These are phyloP conservation scores for Malthinus seriepunctatus DNA, from an alignment of 2,888 invertebrate species.

Conservation along the genomic window DNA sequence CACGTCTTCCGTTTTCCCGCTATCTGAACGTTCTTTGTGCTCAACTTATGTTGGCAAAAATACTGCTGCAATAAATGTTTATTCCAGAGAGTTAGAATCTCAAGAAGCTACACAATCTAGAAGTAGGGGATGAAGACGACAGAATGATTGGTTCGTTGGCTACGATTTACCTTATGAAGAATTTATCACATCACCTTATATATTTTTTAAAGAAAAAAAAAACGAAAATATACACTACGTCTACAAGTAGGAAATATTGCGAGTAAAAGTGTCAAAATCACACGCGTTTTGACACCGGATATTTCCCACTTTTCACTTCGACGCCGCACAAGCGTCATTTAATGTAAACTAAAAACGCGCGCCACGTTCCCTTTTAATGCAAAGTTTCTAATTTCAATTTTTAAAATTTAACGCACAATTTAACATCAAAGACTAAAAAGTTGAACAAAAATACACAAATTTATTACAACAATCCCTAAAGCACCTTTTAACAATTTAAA, in stretches of 20 bases:
- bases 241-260: constrained; percentile 28
- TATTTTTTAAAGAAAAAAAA: constrained; percentile 38
- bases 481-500: neutral
- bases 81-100: constrained; percentile 41
- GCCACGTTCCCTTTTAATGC: no score
- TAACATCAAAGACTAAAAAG: no score
- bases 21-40: constrained; percentile 31
- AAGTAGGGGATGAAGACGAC: constrained; percentile 38
- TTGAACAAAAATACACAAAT: no score
- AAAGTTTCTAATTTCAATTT: no score
- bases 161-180: constrained; percentile 48
- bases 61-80: constrained; percentile 41
- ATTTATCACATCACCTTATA: constrained; percentile 46
- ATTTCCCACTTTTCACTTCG: constrained; percentile 1
- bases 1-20: constrained; percentile 32
- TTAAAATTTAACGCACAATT: no score
- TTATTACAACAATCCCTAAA: no score
- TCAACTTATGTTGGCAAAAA: constrained; percentile 31
- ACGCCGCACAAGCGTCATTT: no score
- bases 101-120: constrained; percentile 34
- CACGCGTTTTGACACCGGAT: constrained; percentile 35
- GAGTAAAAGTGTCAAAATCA: constrained; percentile 45
- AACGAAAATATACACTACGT: constrained; percentile 33
- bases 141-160: constrained; percentile 45
- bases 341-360: no score